Conservation (phyloP, 2,113 vertebrate species). For the Alligator mississippiensis region DNA sequence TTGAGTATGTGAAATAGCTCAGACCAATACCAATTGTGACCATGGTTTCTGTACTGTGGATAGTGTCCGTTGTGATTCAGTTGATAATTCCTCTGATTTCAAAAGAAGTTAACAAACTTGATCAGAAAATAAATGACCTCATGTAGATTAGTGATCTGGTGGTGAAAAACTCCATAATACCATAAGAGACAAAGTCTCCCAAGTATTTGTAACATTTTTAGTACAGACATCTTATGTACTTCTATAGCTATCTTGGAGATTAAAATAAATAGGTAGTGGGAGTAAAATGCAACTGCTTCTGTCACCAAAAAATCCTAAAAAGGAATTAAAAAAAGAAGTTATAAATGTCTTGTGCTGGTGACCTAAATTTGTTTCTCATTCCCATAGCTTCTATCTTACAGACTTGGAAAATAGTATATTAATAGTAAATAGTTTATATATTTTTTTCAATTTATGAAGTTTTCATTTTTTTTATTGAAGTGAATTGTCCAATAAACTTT, state of each 20-base stretch:
- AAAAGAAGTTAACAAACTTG: background rate
- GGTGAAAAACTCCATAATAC: background rate
- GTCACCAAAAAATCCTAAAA: background rate
- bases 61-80: background rate
- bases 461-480: background rate
- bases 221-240: background rate
- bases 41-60: background rate
- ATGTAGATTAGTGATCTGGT: background rate
- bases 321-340: background rate
- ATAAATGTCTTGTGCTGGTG: background rate
- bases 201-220: too few relatives aligned
- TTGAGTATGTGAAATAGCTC: rapidly evolving
- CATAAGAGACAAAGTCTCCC: background rate
- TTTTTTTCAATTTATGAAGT: background rate
- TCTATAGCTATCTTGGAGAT: background rate
- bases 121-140: background rate
- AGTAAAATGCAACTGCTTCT: background rate
- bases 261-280: background rate
- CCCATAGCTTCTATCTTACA: background rate
- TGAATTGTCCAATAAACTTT: background rate
- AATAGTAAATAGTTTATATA: background rate
- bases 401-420: background rate
- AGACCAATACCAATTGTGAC: too few relatives aligned
- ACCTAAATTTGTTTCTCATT: background rate
- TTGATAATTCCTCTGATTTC: rapidly evolving